These are phyloP conservation scores for Dugesia japonica DNA, from an alignment of 2,888 invertebrate species.

Conservation along the genomic window DNA sequence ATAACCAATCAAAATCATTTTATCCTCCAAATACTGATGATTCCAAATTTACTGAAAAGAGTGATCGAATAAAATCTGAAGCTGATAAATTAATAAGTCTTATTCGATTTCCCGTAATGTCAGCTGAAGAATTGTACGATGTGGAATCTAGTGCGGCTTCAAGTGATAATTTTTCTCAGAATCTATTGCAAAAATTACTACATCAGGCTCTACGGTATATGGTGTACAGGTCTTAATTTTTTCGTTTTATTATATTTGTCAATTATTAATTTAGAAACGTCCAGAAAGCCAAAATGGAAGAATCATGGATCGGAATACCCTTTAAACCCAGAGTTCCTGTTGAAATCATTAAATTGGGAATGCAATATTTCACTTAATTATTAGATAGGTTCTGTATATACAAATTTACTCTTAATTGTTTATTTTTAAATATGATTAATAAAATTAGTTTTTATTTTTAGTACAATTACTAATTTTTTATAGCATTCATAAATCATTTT, in stretches of 20 bases:
- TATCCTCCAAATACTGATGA: background rate
- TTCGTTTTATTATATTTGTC: too few relatives aligned
- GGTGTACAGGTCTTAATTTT: background rate
- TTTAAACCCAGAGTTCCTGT: background rate
- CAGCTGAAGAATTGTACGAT: conserved; percentile 1
- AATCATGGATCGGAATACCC: conserved; percentile 3
- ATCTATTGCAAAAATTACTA: background rate
- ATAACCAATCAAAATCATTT: background rate
- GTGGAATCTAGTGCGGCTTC: background rate
- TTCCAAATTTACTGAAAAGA: background rate
- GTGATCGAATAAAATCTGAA: background rate
- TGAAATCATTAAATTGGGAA: background rate
- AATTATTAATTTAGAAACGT: background rate
- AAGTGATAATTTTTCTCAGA: background rate
- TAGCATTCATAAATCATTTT: too few relatives aligned
- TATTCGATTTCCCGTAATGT: background rate
- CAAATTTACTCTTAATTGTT: too few relatives aligned
- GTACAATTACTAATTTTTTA: too few relatives aligned
- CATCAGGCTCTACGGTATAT: background rate
- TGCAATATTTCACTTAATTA: background rate
- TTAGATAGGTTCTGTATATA: too few relatives aligned
- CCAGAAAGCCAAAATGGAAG: background rate
- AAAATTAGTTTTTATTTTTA: too few relatives aligned
- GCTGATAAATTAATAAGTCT: background rate
- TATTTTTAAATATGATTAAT: too few relatives aligned